phyloP scores from a whole-genome alignment of 1,140 invertebrate genomes.

The Drosophila malerkotliana region DNA sequence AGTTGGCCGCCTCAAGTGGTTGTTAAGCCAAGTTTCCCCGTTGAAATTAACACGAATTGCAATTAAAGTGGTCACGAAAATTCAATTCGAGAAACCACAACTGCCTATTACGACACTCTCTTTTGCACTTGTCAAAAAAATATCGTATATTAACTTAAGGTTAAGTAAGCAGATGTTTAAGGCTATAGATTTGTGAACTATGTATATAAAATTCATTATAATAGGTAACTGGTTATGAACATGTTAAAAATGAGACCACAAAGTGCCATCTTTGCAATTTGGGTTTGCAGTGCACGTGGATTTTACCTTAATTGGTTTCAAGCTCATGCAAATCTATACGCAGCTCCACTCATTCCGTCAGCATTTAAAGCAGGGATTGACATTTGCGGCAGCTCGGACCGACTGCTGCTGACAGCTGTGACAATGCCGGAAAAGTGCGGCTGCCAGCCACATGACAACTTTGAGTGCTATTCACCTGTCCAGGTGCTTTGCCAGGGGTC shows the following conservation, averaged over 20 bases:
- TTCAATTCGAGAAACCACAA: slow-evolving; percentile 40
- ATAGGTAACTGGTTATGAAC: too few relatives aligned
- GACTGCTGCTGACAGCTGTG: slow-evolving; percentile 37
- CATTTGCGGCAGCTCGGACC: slow-evolving; percentile 30
- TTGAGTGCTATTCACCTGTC: slow-evolving; percentile 22
- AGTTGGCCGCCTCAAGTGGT: slow-evolving; percentile 39
- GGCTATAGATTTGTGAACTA: too few relatives aligned
- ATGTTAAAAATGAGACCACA: too few relatives aligned
- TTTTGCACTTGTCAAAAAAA: slow-evolving; percentile 8
- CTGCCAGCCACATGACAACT: slow-evolving; percentile 7
- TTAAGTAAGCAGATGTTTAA: too few relatives aligned
- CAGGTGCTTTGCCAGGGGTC: neutral
- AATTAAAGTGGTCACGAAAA: slow-evolving; percentile 73
- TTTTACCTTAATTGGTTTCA: slow-evolving; percentile 24
- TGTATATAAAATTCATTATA: neutral
- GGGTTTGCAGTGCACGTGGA: neutral
- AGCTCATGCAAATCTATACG: slow-evolving; percentile 22
- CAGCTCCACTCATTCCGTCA: neutral
- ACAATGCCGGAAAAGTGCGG: slow-evolving; percentile 30
- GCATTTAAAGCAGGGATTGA: slow-evolving; percentile 19
- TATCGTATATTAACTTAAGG: neutral
- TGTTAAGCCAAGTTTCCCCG: slow-evolving; percentile 53
- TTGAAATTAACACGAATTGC: slow-evolving; percentile 64
- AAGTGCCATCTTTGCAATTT: neutral
- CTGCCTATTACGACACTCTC: slow-evolving; percentile 2